These are phyloP conservation scores for Mesochorus sp. DNA, from an alignment of 2,888 invertebrate genomes.

Conservation along the genomic window DNA sequence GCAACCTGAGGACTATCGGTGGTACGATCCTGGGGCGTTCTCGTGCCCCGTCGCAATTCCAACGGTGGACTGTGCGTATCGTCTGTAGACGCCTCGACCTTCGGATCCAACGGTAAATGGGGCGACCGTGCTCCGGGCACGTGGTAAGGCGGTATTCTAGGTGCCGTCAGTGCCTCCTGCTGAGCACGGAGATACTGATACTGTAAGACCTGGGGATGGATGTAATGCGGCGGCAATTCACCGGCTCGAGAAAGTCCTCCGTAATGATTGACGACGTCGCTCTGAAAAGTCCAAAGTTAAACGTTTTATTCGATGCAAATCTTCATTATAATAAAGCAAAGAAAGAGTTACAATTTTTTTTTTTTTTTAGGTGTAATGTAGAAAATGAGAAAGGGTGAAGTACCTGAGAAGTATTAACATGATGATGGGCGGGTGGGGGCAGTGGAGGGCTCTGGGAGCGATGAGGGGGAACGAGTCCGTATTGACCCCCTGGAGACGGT, in stretches of 20 bases:
- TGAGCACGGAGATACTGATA: conserved; percentile 84
- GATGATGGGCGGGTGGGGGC: conserved; percentile 94
- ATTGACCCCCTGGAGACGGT: conserved; percentile 79
- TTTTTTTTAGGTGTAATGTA: too few species aligned
- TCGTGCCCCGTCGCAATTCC: conserved; percentile 86
- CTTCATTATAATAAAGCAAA: neutral
- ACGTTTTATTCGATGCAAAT: too few species aligned
- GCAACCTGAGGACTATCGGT: conserved; percentile 89
- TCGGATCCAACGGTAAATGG: conserved; percentile 83
- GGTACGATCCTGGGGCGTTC: conserved; percentile 84
- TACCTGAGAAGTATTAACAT: conserved; percentile 81
- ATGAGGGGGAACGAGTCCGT: conserved; percentile 80
- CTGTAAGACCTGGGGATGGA: conserved; percentile 83
- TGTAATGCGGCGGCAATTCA: conserved; percentile 83
- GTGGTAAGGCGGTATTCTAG: conserved; percentile 79
- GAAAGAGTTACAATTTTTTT: neutral
- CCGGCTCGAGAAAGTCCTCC: conserved; percentile 79
- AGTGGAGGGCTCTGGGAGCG: conserved; percentile 85
- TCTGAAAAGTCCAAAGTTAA: too few species aligned
- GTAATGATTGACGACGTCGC: conserved; percentile 84
- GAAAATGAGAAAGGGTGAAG: conserved; percentile 62
- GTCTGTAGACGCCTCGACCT: conserved; percentile 85
- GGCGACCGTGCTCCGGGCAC: conserved; percentile 79
- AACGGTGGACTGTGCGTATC: conserved; percentile 88
- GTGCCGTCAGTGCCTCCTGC: conserved; percentile 80